Percentiles rank a stretch among this genome's conserved stretches.
Conservation (phyloP, 2,113 vertebrate genomes). For the Malaclemys terrapin region DNA sequence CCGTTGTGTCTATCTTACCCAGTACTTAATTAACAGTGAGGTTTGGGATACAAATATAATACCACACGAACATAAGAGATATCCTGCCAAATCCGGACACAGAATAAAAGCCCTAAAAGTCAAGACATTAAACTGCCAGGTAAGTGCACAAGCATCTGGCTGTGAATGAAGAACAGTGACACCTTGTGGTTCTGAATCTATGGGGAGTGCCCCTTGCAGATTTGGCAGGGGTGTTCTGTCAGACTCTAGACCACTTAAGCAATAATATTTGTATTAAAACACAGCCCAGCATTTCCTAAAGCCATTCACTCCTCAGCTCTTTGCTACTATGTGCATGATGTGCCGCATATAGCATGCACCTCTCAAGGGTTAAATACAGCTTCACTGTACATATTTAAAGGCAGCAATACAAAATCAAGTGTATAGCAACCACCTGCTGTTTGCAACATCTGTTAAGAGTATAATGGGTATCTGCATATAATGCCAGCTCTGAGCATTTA, state of each 20-base stretch:
- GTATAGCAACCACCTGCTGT: neutral
- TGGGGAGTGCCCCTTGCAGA: neutral
- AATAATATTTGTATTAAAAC: neutral
- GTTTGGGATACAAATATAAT: fast-evolving
- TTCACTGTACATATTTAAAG: neutral
- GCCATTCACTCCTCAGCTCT: neutral
- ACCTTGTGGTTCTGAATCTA: neutral
- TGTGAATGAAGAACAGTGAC: neutral
- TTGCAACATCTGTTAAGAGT: neutral
- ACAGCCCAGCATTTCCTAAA: neutral
- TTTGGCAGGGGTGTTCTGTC: neutral
- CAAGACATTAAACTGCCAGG: fast-evolving
- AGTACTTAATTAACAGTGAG: fast-evolving
- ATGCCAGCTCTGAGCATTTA: neutral
- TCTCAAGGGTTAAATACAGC: neutral
- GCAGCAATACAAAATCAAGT: neutral
- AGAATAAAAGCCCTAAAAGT: neutral
- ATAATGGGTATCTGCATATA: neutral
- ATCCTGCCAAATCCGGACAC: neutral
- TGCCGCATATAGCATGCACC: neutral
- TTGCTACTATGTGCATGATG: neutral
- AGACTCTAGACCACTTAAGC: neutral
- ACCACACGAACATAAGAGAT: fast-evolving
- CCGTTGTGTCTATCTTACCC: neutral
- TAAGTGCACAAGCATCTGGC: neutral